A percentile compares a stretch with the other conserved stretches of the same genome.
These are phyloP conservation scores for Prorops nasuta DNA, from an alignment of 1,140 invertebrate genomes.

Conservation along the genomic window DNA sequence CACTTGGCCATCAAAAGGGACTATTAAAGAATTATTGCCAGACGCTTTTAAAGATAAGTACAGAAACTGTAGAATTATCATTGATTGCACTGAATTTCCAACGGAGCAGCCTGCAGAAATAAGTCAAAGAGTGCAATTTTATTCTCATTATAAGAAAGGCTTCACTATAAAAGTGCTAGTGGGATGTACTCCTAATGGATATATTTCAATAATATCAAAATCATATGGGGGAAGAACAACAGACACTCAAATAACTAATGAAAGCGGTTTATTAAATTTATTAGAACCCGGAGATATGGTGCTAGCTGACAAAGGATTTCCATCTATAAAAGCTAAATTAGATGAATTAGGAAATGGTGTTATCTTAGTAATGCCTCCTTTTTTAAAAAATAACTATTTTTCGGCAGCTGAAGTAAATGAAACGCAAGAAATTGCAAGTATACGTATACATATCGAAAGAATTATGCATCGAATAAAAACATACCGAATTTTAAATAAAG, in stretches of 20 bases:
- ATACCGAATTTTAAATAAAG: constrained; percentile 12
- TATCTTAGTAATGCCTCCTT: constrained; percentile 16
- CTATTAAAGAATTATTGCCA: constrained; percentile 18
- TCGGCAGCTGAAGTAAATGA: constrained; percentile 14
- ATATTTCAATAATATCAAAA: constrained; percentile 29
- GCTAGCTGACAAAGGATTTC: constrained; percentile 45
- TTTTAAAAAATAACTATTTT: constrained; percentile 14
- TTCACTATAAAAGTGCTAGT: constrained; percentile 31
- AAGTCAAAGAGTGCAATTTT: constrained; percentile 21
- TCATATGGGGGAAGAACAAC: constrained; percentile 26
- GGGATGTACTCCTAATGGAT: constrained; percentile 22
- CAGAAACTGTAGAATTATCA: constrained; percentile 14
- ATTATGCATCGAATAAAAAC: constrained; percentile 21
- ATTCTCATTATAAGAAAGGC: constrained; percentile 24
- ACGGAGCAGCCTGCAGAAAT: constrained; percentile 15
- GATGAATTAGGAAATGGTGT: constrained; percentile 9
- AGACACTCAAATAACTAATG: constrained; percentile 24
- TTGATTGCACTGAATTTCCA: constrained; percentile 19
- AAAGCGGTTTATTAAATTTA: constrained; percentile 35
- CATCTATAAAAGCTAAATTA: constrained; percentile 17
- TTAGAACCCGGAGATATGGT: constrained; percentile 38
- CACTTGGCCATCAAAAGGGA: constrained; percentile 24
- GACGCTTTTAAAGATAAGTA: constrained; percentile 10
- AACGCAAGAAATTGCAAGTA: constrained; percentile 19
- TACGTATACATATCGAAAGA: constrained; percentile 25